Conservation (phyloP, 2,888 invertebrate genomes). For the Acanthoscelides obtectus region DNA sequence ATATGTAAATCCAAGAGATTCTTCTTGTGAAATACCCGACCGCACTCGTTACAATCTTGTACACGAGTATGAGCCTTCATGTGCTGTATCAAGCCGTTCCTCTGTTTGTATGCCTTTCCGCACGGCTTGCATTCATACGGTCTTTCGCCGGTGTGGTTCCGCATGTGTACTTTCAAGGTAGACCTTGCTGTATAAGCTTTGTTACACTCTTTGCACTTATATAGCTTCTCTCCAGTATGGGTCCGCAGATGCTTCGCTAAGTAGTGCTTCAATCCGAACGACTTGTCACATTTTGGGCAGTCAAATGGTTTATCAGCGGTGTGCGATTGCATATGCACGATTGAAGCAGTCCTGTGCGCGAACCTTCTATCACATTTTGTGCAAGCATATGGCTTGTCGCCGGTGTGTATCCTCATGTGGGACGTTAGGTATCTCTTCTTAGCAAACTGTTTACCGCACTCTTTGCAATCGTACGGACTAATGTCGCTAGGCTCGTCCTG, state of each 20-base stretch:
- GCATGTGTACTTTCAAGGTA: constrained; percentile 39
- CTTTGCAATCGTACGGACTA: constrained; percentile 34
- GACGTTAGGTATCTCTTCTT: constrained; percentile 40
- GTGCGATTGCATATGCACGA: constrained; percentile 51
- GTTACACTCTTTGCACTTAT: constrained; percentile 62
- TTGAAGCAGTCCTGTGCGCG: constrained; percentile 48
- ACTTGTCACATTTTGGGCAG: constrained; percentile 18
- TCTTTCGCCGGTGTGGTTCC: constrained; percentile 41
- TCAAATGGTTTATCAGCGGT: constrained; percentile 46
- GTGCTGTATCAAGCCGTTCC: constrained; percentile 56
- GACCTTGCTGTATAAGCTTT: constrained; percentile 80
- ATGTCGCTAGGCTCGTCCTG: constrained; percentile 43
- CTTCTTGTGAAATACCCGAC: no score
- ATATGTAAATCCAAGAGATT: no score
- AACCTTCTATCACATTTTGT: constrained; percentile 51
- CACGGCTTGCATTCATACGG: constrained; percentile 37
- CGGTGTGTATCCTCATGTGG: constrained; percentile 40
- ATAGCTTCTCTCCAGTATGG: no score
- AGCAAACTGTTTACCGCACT: constrained; percentile 40
- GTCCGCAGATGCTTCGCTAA: neutral
- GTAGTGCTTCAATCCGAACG: constrained; percentile 11
- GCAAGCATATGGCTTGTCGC: constrained; percentile 48
- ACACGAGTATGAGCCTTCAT: constrained; percentile 58
- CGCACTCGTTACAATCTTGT: no score
- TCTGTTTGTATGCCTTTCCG: constrained; percentile 50